phyloP scores from a whole-genome alignment of 2,113 vertebrate species.

The Rattus rattus region DNA sequence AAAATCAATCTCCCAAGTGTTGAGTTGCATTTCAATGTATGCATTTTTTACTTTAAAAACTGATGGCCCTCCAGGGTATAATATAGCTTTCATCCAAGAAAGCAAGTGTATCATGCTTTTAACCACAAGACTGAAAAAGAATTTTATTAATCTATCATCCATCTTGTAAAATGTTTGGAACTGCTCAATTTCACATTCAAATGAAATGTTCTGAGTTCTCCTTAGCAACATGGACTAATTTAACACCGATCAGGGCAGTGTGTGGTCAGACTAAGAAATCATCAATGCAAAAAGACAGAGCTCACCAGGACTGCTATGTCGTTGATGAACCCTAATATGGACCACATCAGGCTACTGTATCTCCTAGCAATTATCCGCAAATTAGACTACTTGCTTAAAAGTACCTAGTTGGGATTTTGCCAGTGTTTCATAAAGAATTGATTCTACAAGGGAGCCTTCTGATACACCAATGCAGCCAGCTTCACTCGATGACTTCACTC shows the following conservation, averaged over 20 bases:
- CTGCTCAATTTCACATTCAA: constrained; percentile 76
- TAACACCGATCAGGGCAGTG: constrained; percentile 79
- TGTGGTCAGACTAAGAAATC: constrained; percentile 79
- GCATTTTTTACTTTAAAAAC: constrained; percentile 51
- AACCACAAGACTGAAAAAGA: constrained; percentile 17
- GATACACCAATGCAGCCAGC: constrained; percentile 18
- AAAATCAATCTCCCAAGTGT: constrained; percentile 30
- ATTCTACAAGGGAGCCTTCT: constrained; percentile 50
- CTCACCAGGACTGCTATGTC: constrained; percentile 28
- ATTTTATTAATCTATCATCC: constrained; percentile 78
- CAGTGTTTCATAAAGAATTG: constrained; percentile 65
- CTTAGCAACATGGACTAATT: constrained; percentile 86
- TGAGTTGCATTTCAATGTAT: constrained; percentile 54
- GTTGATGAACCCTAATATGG: constrained; percentile 64
- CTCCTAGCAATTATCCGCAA: constrained; percentile 59
- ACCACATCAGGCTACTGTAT: constrained; percentile 51
- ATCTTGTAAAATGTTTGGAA: constrained; percentile 76
- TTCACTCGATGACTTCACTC: constrained; percentile 73
- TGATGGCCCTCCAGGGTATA: constrained; percentile 1
- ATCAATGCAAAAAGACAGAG: constrained; percentile 80
- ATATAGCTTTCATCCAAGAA: constrained; percentile 65
- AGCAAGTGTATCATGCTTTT: constrained; percentile 70
- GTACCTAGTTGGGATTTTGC: constrained; percentile 67
- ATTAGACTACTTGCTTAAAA: constrained; percentile 71
- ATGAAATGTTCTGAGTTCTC: constrained; percentile 82